Conservation (phyloP, 2,797 vertebrate genomes). For the Sebastes wilsoni region DNA sequence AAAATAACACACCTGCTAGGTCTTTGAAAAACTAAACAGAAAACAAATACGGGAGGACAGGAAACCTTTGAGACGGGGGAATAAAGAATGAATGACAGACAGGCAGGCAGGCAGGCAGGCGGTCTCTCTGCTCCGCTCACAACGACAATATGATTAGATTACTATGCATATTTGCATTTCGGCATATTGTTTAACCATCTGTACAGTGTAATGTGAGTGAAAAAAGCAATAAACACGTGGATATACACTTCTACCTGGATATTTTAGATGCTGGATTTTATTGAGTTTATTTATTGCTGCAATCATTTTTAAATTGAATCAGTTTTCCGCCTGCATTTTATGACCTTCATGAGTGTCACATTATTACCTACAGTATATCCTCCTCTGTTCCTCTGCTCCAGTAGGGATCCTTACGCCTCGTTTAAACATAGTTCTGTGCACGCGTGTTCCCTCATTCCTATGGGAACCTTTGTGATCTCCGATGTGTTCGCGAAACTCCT, state of each 20-base stretch:
- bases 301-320: neutral
- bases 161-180: neutral
- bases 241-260: neutral
- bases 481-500: neutral
- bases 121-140: neutral
- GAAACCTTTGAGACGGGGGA: conserved; percentile 4
- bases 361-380: neutral
- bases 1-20: conserved; percentile 53
- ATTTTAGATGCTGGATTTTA: neutral
- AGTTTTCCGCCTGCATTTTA: neutral
- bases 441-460: neutral
- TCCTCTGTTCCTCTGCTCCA: neutral
- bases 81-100: conserved; percentile 1
- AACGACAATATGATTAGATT: conserved; percentile 8
- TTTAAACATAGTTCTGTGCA: neutral
- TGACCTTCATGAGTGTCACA: neutral
- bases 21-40: conserved; percentile 29
- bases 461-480: neutral
- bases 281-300: neutral
- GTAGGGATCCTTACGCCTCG: neutral
- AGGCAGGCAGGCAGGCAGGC: neutral
- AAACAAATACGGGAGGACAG: conserved; percentile 34
- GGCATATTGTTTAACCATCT: conserved; percentile 22
- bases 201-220: neutral
- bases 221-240: neutral